These are phyloP conservation scores for Sciurus carolinensis DNA, from an alignment of 2,797 vertebrate genomes.

Conservation along the genomic window DNA sequence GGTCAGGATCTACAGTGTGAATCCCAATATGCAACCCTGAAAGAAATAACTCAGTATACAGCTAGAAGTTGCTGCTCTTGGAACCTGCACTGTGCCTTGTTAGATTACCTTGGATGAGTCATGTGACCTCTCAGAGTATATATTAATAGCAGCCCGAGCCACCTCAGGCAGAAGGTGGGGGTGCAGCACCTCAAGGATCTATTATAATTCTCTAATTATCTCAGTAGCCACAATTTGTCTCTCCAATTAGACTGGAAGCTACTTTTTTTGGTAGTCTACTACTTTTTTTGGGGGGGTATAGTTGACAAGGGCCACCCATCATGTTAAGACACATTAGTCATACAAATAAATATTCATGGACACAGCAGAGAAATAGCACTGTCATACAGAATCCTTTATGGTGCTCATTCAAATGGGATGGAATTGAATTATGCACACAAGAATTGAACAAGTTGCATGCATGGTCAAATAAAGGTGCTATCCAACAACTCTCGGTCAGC, in stretches of 20 bases:
- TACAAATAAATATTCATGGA: slow-evolving; percentile 51
- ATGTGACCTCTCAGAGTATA: background rate
- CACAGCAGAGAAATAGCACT: slow-evolving; percentile 5
- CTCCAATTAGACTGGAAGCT: slow-evolving; percentile 30
- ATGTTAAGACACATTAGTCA: background rate
- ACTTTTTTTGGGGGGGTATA: background rate
- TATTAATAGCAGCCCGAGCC: slow-evolving; percentile 9
- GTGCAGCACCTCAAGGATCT: background rate
- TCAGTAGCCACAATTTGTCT: slow-evolving; percentile 34
- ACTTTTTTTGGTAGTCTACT: background rate
- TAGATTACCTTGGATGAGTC: slow-evolving; percentile 47
- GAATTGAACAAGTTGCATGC: slow-evolving; percentile 39
- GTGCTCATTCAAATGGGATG: slow-evolving; percentile 21
- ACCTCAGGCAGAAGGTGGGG: background rate
- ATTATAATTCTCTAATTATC: slow-evolving; percentile 54
- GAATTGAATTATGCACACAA: background rate
- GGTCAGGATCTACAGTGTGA: background rate
- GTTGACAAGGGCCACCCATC: background rate
- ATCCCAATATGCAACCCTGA: background rate
- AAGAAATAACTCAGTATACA: background rate
- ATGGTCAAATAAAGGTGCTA: slow-evolving; percentile 48
- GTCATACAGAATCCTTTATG: slow-evolving; percentile 29
- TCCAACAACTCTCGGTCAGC: background rate
- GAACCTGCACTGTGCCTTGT: background rate
- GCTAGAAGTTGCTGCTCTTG: background rate